phyloP scores from a whole-genome alignment of 2,797 vertebrate species.

The Natrix natrix region DNA sequence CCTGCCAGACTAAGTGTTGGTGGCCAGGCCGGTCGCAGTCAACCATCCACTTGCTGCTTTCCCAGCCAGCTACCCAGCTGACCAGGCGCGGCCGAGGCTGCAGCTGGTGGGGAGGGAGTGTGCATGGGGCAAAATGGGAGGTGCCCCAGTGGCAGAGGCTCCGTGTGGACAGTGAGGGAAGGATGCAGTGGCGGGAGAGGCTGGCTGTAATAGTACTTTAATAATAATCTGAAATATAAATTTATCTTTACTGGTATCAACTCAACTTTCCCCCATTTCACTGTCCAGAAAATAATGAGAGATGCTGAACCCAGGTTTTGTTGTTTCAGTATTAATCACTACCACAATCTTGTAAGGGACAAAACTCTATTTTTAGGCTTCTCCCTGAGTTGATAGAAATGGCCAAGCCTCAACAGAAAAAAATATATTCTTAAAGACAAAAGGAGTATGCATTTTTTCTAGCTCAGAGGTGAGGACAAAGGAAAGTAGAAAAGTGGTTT shows the following conservation, averaged over 20 bases:
- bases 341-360: background rate
- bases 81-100: too few species aligned
- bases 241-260: background rate
- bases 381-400: background rate
- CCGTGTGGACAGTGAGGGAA: too few species aligned
- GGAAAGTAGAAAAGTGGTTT: background rate
- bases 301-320: background rate
- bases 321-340: background rate
- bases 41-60: too few species aligned
- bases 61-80: too few species aligned
- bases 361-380: background rate
- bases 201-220: background rate
- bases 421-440: background rate
- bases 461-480: background rate
- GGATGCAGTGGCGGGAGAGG: too few species aligned
- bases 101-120: too few species aligned
- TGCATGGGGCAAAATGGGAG: too few species aligned
- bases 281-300: background rate
- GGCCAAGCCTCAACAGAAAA: background rate
- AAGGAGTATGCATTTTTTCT: background rate
- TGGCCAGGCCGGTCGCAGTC: too few species aligned
- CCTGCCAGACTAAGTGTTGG: too few species aligned
- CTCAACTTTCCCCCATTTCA: background rate
- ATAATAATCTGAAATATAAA: background rate
- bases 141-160: too few species aligned